Percentiles rank a stretch among this genome's conserved stretches.
phyloP scores from a whole-genome alignment of 2,797 vertebrate genomes.

The Cossypha heuglini region DNA sequence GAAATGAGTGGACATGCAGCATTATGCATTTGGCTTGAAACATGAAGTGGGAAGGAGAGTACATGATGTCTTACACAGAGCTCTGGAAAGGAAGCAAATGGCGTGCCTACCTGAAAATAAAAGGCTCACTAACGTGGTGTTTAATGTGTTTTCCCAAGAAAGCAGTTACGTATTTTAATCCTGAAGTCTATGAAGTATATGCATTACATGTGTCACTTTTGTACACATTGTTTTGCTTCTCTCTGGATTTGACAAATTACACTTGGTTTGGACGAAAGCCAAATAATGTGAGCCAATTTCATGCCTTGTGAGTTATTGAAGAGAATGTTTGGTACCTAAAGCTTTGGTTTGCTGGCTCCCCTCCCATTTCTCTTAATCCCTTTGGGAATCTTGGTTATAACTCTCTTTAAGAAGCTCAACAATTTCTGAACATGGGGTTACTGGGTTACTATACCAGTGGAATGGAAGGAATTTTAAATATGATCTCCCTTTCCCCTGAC shows the following conservation, averaged over 20 bases:
- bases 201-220: not conserved
- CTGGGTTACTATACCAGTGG: not conserved
- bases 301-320: slow-evolving; percentile 47
- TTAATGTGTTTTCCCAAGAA: not conserved
- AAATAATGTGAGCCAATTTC: slow-evolving; percentile 47
- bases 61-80: not conserved
- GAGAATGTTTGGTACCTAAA: not conserved
- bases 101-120: not conserved
- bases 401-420: not conserved
- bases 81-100: not conserved
- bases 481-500: not conserved
- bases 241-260: slow-evolving; percentile 16
- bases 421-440: not conserved
- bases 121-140: not conserved
- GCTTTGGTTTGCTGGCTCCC: not conserved
- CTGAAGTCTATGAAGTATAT: not conserved
- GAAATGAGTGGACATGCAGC: not conserved
- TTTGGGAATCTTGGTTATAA: slow-evolving; percentile 17
- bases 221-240: slow-evolving; percentile 5
- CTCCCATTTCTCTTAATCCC: slow-evolving; percentile 24
- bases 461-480: slow-evolving; percentile 42
- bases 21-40: not conserved
- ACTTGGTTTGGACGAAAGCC: slow-evolving; percentile 35
- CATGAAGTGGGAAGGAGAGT: not conserved
- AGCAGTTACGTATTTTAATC: not conserved